Base-by-base conservation (phyloP, 2,888 invertebrate species). In the Heteropelma amictum region DNA sequence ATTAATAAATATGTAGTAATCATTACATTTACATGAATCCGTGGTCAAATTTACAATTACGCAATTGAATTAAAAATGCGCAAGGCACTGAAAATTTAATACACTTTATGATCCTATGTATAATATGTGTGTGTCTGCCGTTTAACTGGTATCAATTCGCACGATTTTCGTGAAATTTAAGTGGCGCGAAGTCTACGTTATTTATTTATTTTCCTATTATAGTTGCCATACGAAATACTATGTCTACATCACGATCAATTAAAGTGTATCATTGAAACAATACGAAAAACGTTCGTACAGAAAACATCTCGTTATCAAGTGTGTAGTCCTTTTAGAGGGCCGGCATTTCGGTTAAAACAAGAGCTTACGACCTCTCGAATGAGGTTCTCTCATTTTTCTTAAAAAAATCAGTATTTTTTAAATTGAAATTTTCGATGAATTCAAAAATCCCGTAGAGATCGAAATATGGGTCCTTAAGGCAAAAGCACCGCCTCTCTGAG, bases 31-130 rank as follows among this genome's bases (percentile, higher is more conserved):
- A 73, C 77, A 79, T 79, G 40, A 68, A 77, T 77, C 74, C 77
- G 67, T 79, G 61, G 75, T 81, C 77, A 82, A 83, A 83, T 83
- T 78, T 83, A 83, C 82, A 83, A 54, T 78, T 81, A 79, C 76
- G 60, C 77, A 72, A 60, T 72, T 77, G 63, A 40, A 76, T 72
- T 76, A 73, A 56, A 71, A 75, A 54, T 80, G 76, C 77, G 74
- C 74, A 74, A 80, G 78, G 78, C 77, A 76, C 77, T 78, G 65
- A 69, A 77, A 65, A 72, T 54, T 23, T 77, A 72, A 67, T 42
- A 56, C 26, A 51, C 56, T 76, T 69, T 67, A 75, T 70, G n/a
- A n/a, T 58, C 26, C 64, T 68, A 68, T 33, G 23, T 35, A n/a
- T n/a, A 40, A 45, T 42, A 65, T 21, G 58, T 42, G 54, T 71